These are phyloP conservation scores for Macrosoma leucophasiata DNA, from an alignment of 2,888 invertebrate species.

Conservation along the genomic window DNA sequence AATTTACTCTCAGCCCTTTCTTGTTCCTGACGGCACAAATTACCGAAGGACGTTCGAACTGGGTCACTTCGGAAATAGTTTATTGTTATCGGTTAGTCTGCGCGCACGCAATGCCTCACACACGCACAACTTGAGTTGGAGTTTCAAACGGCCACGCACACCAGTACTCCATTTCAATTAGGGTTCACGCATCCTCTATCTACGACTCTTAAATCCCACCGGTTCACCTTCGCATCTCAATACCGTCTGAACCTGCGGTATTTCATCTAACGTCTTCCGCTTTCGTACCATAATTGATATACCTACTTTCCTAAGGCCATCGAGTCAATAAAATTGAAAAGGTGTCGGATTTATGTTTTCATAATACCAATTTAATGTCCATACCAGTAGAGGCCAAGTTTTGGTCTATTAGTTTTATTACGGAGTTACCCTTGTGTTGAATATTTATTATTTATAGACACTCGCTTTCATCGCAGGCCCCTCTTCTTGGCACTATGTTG, in stretches of 20 bases:
- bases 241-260: conserved; percentile 37
- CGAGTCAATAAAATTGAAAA: conserved; percentile 64
- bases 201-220: conserved; percentile 48
- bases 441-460: conserved; percentile 31
- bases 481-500: conserved; percentile 6
- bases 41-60: conserved; percentile 73
- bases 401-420: conserved; percentile 65
- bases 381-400: conserved; percentile 56
- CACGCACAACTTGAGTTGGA: conserved; percentile 39
- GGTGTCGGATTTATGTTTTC: conserved; percentile 53
- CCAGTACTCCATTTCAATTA: conserved; percentile 43
- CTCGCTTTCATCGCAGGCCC: conserved; percentile 8
- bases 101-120: conserved; percentile 65
- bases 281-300: conserved; percentile 48
- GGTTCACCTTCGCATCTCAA: conserved; percentile 58
- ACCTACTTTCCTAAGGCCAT: conserved; percentile 61
- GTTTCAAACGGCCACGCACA: conserved; percentile 64
- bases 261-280: conserved; percentile 54
- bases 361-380: conserved; percentile 50
- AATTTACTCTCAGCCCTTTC: conserved; percentile 67
- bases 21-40: conserved; percentile 73
- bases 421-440: conserved; percentile 61
- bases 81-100: conserved; percentile 73
- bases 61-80: conserved; percentile 76
- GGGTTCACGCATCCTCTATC: conserved; percentile 60